Evolutionary conservation across 2,888 invertebrate species (phyloP).

Genomic region (Rugalucina vietnamica): DNA sequence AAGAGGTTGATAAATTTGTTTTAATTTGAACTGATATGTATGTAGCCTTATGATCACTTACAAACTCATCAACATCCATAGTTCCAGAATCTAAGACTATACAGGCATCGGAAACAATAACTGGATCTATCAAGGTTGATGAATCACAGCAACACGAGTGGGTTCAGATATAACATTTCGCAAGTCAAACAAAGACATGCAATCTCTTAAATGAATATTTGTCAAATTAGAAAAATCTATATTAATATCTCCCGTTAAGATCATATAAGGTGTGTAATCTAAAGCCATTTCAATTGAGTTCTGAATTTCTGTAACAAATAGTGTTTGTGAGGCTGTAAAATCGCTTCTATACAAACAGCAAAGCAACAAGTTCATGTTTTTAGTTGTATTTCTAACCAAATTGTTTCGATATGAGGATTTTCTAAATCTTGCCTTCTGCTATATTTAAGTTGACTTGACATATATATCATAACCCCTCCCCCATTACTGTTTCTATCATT

Average conservation of each 20-base stretch:
- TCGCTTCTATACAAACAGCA: not conserved
- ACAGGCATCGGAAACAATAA: too few relatives aligned
- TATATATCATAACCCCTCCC: not conserved
- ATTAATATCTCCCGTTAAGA: not conserved
- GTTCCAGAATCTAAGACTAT: too few relatives aligned
- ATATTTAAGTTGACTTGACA: not conserved
- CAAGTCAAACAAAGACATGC: not conserved
- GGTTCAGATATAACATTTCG: not conserved
- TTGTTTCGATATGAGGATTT: not conserved
- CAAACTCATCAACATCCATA: not conserved
- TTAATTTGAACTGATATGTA: not conserved
- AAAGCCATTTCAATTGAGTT: not conserved
- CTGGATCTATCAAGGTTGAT: not conserved
- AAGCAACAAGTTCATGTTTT: too few relatives aligned
- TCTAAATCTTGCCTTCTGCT: not conserved
- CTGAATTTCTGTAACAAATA: not conserved
- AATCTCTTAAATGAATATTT: not conserved
- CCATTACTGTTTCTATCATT: not conserved
- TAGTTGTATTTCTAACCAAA: not conserved
- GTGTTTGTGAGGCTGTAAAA: not conserved
- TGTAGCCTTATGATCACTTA: not conserved
- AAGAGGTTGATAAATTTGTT: not conserved
- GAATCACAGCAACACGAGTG: not conserved
- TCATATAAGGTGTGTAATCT: not conserved
- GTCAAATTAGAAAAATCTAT: not conserved